Evolutionary conservation across 2,113 vertebrate species (phyloP), one percentile per base, ranked within the genome.

Genomic region (Tetrax tetrax): DNA sequence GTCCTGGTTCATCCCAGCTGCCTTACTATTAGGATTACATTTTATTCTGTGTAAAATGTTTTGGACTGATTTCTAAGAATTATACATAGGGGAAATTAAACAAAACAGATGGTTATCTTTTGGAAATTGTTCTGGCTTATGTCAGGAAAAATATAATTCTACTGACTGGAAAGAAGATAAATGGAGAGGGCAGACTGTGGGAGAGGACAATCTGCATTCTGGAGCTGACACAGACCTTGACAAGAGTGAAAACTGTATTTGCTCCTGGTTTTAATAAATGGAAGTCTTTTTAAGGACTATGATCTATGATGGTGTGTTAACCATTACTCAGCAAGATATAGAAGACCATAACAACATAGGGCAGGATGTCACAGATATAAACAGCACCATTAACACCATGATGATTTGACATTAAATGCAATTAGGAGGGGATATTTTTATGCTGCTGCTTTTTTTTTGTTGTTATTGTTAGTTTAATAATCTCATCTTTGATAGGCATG

Each of bases 401-500:
- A 90, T 60, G 51, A 84, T 83, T 90, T 92, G 69, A 87, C 41
- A 28, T 68, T 64, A 94, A 90, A 87, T 51, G 43, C n/a, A 95
- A 76, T 82, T 88, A 85, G 28, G 14, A 83, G 24, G 6, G 29
- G 24, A 37, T 31, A 63, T 72, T 80, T 79, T 54, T 59, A 54
- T 37, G n/a, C 57, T 79, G 20, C 27, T 89, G 24, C 12, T 60
- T 81, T 81, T 60, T 81, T 81, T 75, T n/a, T 72, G 35, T 63
- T 80, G 14, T 51, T 91, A 75, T 75, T 89, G 25, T 69, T 82
- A 21, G 3, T 45, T 96, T 83, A 93, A 91, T 94, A 93, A 89
- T 90, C 59, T 76, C 47, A 50, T 78, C 13, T 93, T 41, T 87
- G 76, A 63, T 68, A 37, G 54, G 48, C 72, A 54, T 75, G 10